phyloP scores from a whole-genome alignment of 2,113 vertebrate species.

The Vireo altiloquus region DNA sequence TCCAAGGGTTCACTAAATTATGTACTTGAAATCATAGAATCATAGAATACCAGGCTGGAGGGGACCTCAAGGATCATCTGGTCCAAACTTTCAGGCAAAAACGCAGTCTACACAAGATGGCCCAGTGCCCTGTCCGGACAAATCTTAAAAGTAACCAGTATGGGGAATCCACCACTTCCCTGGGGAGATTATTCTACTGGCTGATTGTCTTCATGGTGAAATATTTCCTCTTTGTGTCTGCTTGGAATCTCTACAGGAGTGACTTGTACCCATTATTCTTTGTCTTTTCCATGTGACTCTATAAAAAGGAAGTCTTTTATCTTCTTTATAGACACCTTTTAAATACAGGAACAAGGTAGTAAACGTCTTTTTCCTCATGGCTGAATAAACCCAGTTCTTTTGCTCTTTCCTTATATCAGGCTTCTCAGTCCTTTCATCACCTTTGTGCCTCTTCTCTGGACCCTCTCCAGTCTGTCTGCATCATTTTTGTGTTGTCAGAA shows the following conservation, averaged over 20 bases:
- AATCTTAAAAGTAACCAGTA: neutral
- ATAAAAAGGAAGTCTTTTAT: neutral
- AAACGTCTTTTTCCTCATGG: neutral
- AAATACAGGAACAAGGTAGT: neutral
- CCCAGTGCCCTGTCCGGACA: neutral
- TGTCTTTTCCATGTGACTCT: neutral
- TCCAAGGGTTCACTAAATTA: neutral
- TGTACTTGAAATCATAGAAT: neutral
- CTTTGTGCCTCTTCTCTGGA: neutral
- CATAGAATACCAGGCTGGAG: neutral
- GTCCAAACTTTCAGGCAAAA: neutral
- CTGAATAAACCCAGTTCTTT: neutral
- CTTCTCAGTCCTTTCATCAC: neutral
- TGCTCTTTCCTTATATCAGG: neutral
- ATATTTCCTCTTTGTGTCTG: neutral
- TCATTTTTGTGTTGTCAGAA: accelerated
- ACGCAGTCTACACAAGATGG: neutral
- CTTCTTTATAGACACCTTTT: neutral
- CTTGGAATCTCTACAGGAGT: neutral
- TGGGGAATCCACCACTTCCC: neutral
- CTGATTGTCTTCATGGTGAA: neutral
- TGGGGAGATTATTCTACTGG: neutral
- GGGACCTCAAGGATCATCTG: neutral
- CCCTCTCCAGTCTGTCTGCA: neutral
- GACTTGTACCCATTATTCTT: neutral